Evolutionary conservation across 1,140 invertebrate species (phyloP).

Genomic region (Neodiprion virginianus): DNA sequence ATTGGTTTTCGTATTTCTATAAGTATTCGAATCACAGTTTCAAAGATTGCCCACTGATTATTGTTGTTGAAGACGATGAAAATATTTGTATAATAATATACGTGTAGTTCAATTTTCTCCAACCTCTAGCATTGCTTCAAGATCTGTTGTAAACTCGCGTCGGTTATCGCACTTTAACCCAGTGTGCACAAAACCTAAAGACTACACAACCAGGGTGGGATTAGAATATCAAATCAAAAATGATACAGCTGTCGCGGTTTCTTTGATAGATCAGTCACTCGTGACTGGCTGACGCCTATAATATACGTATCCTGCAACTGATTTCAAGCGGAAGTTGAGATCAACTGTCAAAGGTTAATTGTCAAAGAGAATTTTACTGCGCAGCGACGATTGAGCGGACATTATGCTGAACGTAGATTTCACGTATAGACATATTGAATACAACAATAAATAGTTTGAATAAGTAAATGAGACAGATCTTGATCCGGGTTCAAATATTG

Average conservation of each 20-base stretch:
- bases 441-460: too few relatives aligned
- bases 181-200: neutral
- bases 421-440: too few relatives aligned
- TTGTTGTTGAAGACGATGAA: too few relatives aligned
- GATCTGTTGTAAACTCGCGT: neutral
- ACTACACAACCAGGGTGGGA: neutral
- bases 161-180: conserved; percentile 2
- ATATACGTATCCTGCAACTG: neutral
- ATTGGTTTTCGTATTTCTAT: too few relatives aligned
- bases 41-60: too few relatives aligned
- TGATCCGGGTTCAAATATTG: too few relatives aligned
- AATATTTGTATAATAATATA: neutral
- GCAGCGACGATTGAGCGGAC: neutral
- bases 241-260: neutral
- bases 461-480: too few relatives aligned
- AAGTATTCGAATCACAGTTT: too few relatives aligned
- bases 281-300: neutral
- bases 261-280: neutral
- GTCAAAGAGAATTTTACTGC: neutral
- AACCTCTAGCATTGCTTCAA: neutral
- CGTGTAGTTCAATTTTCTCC: neutral
- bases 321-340: neutral
- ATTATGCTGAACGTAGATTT: neutral
- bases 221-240: neutral
- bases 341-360: conserved; percentile 7